Conservation (phyloP, 2,888 invertebrate species). For the Falcaria lacertinaria region DNA sequence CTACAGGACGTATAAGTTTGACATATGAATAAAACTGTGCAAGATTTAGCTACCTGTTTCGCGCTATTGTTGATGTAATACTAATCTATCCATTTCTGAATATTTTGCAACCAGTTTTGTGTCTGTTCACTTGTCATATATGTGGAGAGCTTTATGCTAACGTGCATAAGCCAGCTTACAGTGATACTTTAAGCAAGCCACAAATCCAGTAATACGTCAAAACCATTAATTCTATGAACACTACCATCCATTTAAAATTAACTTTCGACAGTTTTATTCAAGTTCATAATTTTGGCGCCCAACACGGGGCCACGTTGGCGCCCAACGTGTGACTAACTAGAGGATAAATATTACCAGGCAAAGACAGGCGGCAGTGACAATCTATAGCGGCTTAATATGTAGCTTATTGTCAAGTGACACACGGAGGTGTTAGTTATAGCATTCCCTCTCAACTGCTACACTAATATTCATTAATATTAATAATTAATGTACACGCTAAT, state of each 20-base stretch:
- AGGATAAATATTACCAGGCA: conserved; percentile 30
- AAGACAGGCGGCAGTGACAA: conserved; percentile 38
- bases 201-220: no score
- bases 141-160: no score
- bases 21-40: conserved; percentile 1
- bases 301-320: conserved; percentile 2
- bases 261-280: neutral
- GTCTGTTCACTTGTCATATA: no score
- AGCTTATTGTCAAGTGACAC: conserved; percentile 74
- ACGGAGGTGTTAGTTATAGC: conserved; percentile 63
- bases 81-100: no score
- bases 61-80: no score
- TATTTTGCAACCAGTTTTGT: no score
- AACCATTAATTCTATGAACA: neutral
- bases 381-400: conserved; percentile 60
- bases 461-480: conserved; percentile 35
- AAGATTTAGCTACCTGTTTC: no score
- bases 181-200: no score
- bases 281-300: neutral
- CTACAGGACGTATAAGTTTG: conserved; percentile 1
- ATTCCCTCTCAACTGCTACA: conserved; percentile 60
- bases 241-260: neutral
- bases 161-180: no score
- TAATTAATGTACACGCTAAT: conserved; percentile 20
- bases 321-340: neutral